A percentile compares a stretch with the other conserved stretches of the same genome.
These are phyloP conservation scores for Rambutsinella grinnellia DNA, from an alignment of 2,888 invertebrate species.

Conservation along the genomic window DNA sequence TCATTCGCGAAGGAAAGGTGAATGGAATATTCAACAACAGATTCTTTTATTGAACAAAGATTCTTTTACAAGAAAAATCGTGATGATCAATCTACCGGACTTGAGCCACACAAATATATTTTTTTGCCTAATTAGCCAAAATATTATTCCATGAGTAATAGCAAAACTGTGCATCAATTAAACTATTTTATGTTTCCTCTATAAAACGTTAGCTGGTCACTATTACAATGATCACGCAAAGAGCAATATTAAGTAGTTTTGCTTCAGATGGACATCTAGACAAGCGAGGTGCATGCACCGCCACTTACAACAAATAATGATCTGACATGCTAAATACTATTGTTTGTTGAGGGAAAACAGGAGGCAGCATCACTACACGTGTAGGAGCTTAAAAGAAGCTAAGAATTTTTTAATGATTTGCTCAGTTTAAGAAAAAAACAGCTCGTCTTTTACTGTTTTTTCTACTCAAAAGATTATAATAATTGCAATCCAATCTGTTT, in stretches of 20 bases:
- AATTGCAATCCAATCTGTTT: not conserved
- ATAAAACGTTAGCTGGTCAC: not conserved
- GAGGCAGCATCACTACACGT: slow-evolving; percentile 2
- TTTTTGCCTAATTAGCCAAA: slow-evolving; percentile 46
- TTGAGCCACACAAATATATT: slow-evolving; percentile 7
- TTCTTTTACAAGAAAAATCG: not conserved
- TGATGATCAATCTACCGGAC: not conserved
- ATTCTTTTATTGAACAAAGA: not conserved
- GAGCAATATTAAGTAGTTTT: not conserved
- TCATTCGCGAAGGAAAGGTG: not conserved
- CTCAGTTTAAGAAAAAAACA: not conserved
- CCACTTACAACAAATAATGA: slow-evolving; percentile 14
- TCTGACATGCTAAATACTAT: slow-evolving; percentile 1
- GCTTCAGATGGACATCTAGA: not conserved
- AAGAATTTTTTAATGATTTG: not conserved
- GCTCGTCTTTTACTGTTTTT: not conserved
- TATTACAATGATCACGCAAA: not conserved
- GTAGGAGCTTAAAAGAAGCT: not conserved
- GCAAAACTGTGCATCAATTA: not conserved
- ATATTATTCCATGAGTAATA: slow-evolving; percentile 21
- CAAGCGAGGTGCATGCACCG: slow-evolving; percentile 13
- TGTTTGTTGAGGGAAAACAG: too few species aligned
- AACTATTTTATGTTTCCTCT: not conserved
- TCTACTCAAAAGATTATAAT: not conserved
- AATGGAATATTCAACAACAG: not conserved